Evolutionary conservation across 2,113 vertebrate species (phyloP), one percentile per base, ranked within the genome.

Genomic region (Noctilio leporinus): DNA sequence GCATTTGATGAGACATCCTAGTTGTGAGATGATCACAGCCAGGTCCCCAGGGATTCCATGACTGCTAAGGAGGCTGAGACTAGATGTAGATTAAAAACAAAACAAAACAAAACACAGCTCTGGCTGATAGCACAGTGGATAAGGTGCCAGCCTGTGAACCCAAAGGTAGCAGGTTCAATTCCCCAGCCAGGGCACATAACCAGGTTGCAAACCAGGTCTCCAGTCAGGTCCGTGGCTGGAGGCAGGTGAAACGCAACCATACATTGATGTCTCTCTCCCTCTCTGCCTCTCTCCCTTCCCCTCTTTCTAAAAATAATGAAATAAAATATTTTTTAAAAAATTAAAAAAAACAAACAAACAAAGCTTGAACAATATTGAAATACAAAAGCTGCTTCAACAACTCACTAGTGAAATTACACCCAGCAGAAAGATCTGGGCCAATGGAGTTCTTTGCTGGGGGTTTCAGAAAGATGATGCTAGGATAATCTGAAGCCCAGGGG

Each of bases 1-100:
- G 3, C 33, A 62, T 47, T n/a, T 89, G 33, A 94, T 81, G 20
- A 84, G 76, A 81, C 4, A 11, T 22, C 47, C 40, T 57, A 65
- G n/a, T 89, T 84, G 10, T 51, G 65, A 67, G 38, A 43, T 2
- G 51, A 30, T 7, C 53, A 57, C 30, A 7, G 17, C 9, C 53
- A 85, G 72, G 26, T 28, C 55, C 38, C 49, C 67, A 38, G 35
- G 76, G n/a, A 65, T 15, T 62, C 38, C 28, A 33, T 53, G 28
- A 83, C 24, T 94, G 95, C 51, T 38, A 76, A 86, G 22, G 35
- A 81, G 65, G 30, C 6, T 15, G 93, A 73, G 19, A 73, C 9
- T 40, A 93, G 51, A 89, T 30, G 3, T 45, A 33, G 53, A 95
- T 88, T 85, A 88, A 62, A 94, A 91, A 43, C 83, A 82, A 94